Base-by-base conservation (phyloP, 2,113 vertebrate genomes). In the Poeciliopsis prolifica region DNA sequence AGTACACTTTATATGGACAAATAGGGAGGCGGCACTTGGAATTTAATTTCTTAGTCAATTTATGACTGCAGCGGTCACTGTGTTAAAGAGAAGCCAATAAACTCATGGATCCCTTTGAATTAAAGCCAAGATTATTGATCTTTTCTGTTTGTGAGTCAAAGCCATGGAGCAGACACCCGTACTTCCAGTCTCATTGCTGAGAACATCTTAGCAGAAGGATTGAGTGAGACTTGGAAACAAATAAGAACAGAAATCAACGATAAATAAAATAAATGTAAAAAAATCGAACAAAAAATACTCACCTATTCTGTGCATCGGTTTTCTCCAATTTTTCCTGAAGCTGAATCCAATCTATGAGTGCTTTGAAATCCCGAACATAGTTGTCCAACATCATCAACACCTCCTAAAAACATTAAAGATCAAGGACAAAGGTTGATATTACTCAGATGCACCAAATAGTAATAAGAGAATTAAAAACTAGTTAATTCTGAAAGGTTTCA, bases 321-420 rank as follows among this genome's bases (percentile, higher is more conserved):
- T 99, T 99, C 93, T 99, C 98, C 68, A 99, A 88, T 90, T 99
- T 99, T 90, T 99, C 97, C 90, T 99, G 98, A 42, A 99, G 96
- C 79, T 99, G 98, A 88, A 99, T 98, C 98, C 98, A 99, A 89
- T 99, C 98, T 78, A 99, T 99, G 86, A 99, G 91, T 31, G 98
- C 97, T 94, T 99, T 99, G 92, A 99, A 99, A 87, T 99, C 98
- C 69, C 97, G 94, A 7, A 99, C 98, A 4, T 99, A 99, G 91
- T 99, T 99, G 94, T 98, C 97, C 84, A 99, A 90, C 96, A 99
- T 99, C 98, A 99, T 99, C 82, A 99, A 84, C 73, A 99, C 98
- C 89, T 99, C 98, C 98, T 99, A 1, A 24, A 9, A 22, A 33
- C 9, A 61, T 14, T 10, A 51, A 54, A 65, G 51, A 70, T 30